These are phyloP conservation scores for Clarias magur DNA, from an alignment of 2,113 vertebrate genomes.

Conservation along the genomic window DNA sequence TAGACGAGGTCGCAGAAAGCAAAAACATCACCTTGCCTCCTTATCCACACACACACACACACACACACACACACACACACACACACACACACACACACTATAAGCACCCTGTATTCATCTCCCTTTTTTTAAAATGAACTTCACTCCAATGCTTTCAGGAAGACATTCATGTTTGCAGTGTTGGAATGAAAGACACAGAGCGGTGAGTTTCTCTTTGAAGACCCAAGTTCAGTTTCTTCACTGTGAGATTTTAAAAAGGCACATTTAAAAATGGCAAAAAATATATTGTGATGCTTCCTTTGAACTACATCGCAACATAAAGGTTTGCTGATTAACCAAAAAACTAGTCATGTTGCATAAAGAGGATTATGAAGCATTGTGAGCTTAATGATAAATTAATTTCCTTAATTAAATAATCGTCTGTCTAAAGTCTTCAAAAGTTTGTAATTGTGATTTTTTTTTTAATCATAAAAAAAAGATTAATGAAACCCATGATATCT, in stretches of 20 bases:
- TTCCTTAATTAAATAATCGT: background rate
- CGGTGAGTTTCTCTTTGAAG: background rate
- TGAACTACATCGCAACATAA: background rate
- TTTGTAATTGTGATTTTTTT: background rate
- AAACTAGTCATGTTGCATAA: background rate
- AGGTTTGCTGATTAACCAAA: background rate
- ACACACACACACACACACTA: constrained; percentile 27
- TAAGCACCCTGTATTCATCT: constrained; percentile 15
- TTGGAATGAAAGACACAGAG: background rate
- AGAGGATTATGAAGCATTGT: background rate
- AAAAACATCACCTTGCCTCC: constrained; percentile 55
- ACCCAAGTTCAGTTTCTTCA: background rate
- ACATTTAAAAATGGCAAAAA: background rate
- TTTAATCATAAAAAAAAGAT: background rate
- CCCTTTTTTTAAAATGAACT: constrained; percentile 21
- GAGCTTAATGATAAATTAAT: background rate
- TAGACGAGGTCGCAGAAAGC: constrained; percentile 53
- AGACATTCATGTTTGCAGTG: background rate
- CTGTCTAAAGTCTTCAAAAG: background rate
- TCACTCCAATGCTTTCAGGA: background rate
- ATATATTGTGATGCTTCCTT: background rate
- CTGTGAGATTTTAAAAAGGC: background rate
- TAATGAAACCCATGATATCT: background rate
- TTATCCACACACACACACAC: constrained; percentile 39
- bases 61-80: constrained; percentile 34